A percentile compares a stretch with the other conserved stretches of the same genome.
phyloP scores from a whole-genome alignment of 2,888 invertebrate species.

The Ryuthela nishihirai region DNA sequence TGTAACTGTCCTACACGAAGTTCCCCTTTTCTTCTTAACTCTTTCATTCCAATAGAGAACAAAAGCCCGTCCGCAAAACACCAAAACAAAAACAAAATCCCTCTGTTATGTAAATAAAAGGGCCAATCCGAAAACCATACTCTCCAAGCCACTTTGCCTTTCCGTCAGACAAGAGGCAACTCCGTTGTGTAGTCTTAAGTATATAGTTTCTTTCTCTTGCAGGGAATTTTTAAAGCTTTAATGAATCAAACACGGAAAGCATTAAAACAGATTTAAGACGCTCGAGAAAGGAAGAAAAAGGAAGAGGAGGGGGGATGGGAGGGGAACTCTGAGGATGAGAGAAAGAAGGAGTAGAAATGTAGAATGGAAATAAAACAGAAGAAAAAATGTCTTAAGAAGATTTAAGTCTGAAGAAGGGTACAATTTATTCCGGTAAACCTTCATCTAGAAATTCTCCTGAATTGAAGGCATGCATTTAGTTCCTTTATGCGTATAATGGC shows the following conservation, averaged over 20 bases:
- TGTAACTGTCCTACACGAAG: too few species aligned
- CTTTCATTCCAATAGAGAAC: too few species aligned
- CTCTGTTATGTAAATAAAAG: slow-evolving; percentile 14
- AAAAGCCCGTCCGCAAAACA: too few species aligned
- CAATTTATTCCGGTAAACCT: slow-evolving; percentile 14
- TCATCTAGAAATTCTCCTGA: slow-evolving; percentile 12
- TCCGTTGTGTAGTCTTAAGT: too few species aligned
- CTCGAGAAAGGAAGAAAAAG: too few species aligned
- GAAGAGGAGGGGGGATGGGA: neutral
- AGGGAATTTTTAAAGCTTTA: slow-evolving; percentile 14
- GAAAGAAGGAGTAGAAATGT: neutral
- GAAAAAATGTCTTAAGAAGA: slow-evolving; percentile 6
- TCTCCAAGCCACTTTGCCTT: neutral
- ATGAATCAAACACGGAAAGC: slow-evolving; percentile 14
- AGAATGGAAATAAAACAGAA: slow-evolving; percentile 2
- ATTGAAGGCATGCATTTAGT: neutral
- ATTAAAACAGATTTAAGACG: neutral
- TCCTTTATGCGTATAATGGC: slow-evolving; percentile 4
- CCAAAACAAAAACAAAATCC: slow-evolving; percentile 8
- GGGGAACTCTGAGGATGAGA: too few species aligned
- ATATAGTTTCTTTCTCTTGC: too few species aligned
- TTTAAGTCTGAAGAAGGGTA: slow-evolving; percentile 14
- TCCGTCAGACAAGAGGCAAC: too few species aligned
- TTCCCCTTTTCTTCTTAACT: too few species aligned
- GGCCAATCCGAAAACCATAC: neutral